Base-by-base conservation (phyloP, 2,797 vertebrate species). In the Phoeniculus purpureus region DNA sequence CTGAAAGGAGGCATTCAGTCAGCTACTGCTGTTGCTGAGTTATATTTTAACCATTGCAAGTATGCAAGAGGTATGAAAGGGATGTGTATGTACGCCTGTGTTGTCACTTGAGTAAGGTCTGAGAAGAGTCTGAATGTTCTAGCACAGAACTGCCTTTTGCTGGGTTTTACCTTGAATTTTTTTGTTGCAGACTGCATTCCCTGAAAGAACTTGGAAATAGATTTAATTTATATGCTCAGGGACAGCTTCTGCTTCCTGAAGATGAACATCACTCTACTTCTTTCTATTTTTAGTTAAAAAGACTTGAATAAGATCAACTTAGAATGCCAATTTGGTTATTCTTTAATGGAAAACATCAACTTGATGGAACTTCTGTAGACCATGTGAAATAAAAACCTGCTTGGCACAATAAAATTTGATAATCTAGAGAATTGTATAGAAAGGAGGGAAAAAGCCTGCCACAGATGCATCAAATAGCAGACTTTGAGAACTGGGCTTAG, bases 1-100 rank as follows among this genome's bases (percentile, higher is more conserved):
- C 93, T 94, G 90, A 92, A 87, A 94, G 90, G 86, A 93, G 81
- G 61, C 89, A 76, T 93, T 93, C 87, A 94, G 82, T 85, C 2
- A 4, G 67, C 83, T 83, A 51, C 85, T 90, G 86, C 83, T 91
- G 60, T 48, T 81, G 40, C 81, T 75, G 72, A 72, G 77, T 90
- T 93, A 32, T 74, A 48, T 74, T 93, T 94, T 94, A 94, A 94
- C 90, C 20, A 22, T 80, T 89, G 70, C 81, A 90, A 79, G 81
- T 13, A 34, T 18, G 0, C 29, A 48, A 89, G 66, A 62, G 37
- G 12, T 85, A 3, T 25, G 1, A 51, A 37, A 52, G 15, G 31
- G 32, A 51, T 47, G 32, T 67, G 10, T 54, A 7, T 77, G 34
- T 50, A n/a, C 18, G 11, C 80, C 29, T 19, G 5, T 77, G 15